Conservation (phyloP, 2,888 invertebrate genomes). For the Cerastis leucographa region DNA sequence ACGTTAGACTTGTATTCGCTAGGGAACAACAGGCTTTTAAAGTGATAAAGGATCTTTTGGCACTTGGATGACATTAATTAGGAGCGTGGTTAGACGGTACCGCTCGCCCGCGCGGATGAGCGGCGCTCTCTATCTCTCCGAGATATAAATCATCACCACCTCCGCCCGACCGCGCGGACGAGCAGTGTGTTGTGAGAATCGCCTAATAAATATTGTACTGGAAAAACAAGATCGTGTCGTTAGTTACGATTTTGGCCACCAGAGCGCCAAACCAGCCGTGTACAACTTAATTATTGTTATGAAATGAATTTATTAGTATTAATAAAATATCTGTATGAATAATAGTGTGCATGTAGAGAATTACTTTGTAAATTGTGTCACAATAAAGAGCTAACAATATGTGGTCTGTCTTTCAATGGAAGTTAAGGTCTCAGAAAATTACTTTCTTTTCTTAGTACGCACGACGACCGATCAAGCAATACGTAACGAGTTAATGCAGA, state of each 20-base stretch:
- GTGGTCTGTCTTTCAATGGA: not conserved
- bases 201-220: not conserved
- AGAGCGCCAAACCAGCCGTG: not conserved
- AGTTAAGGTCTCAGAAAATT: not conserved
- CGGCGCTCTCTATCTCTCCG: not conserved
- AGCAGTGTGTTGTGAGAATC: not conserved
- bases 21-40: not conserved
- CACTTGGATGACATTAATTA: not conserved
- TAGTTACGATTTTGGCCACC: not conserved
- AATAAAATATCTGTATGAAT: not conserved
- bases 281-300: not conserved
- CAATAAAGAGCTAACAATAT: conserved; percentile 1
- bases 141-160: not conserved
- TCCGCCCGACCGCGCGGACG: not conserved
- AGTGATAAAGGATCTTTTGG: not conserved
- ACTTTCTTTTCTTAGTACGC: not conserved
- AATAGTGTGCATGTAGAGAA: not conserved
- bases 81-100: not conserved
- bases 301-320: not conserved
- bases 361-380: not conserved
- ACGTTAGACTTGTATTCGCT: not conserved
- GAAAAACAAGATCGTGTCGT: not conserved
- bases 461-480: no score
- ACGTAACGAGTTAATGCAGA: no score
- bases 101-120: not conserved